Evolutionary conservation across 2,888 invertebrate genomes (phyloP).

Genomic region (Gerris lacustris): DNA sequence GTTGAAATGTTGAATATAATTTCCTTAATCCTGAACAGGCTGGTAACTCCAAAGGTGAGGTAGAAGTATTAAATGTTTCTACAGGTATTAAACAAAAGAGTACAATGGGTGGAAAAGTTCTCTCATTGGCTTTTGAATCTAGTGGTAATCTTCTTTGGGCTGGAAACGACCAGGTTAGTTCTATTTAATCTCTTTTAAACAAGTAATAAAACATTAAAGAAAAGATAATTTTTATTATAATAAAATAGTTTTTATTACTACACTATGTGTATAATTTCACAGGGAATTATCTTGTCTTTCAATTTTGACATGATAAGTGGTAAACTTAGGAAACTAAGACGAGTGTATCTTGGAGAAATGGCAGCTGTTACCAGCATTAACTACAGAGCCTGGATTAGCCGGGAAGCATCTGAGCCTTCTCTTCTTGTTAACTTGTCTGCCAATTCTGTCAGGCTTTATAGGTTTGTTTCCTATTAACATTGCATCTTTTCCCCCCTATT

Average conservation of each 20-base stretch:
- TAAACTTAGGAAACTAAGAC: constrained; percentile 52
- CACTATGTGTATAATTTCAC: background rate
- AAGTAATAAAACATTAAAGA: too few species aligned
- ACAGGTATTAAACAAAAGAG: constrained; percentile 62
- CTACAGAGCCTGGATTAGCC: constrained; percentile 69
- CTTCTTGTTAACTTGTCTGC: constrained; percentile 65
- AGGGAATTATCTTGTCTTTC: constrained; percentile 57
- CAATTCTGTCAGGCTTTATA: constrained; percentile 59
- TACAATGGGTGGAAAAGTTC: constrained; percentile 44
- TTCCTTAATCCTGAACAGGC: constrained; percentile 38
- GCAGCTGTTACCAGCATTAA: constrained; percentile 60
- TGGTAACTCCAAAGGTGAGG: constrained; percentile 58
- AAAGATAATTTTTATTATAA: too few species aligned
- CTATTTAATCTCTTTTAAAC: background rate
- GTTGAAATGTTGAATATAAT: too few species aligned
- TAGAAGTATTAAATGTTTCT: constrained; percentile 69
- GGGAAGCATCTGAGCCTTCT: constrained; percentile 59
- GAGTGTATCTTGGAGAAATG: constrained; percentile 46
- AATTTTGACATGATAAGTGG: constrained; percentile 55
- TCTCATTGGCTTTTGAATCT: constrained; percentile 62
- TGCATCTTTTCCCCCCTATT: background rate
- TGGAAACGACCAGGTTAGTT: constrained; percentile 29
- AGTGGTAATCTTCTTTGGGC: constrained; percentile 70
- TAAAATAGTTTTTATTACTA: too few species aligned
- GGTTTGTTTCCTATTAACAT: constrained; percentile 33